Conservation (phyloP, 2,113 vertebrate genomes). For the Psettodes erumei region DNA sequence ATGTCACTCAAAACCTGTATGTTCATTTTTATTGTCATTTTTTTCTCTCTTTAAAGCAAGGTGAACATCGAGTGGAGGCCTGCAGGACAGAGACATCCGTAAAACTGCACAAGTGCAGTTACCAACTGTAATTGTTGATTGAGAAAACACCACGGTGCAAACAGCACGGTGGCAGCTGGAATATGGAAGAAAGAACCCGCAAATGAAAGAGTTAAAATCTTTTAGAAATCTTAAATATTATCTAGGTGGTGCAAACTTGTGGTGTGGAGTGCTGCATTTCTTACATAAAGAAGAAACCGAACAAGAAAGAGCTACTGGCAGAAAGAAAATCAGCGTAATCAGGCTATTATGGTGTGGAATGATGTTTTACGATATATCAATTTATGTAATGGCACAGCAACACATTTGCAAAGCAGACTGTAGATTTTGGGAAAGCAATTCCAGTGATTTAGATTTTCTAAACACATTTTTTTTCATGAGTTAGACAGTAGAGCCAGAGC, state of each 20-base stretch:
- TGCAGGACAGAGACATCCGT: constrained; percentile 41
- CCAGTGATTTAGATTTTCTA: not conserved
- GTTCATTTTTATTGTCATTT: not conserved
- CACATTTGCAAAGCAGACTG: not conserved
- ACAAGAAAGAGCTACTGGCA: not conserved
- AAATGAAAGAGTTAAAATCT: not conserved
- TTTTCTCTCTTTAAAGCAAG: constrained; percentile 3
- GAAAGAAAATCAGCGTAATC: constrained; percentile 4
- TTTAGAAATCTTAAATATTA: constrained; percentile 12
- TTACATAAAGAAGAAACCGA: not conserved
- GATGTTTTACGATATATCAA: not conserved
- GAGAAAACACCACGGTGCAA: constrained; percentile 15
- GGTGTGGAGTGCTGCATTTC: constrained; percentile 8
- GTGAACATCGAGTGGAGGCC: constrained; percentile 27
- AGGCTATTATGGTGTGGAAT: not conserved
- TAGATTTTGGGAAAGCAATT: not conserved
- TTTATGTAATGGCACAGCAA: not conserved
- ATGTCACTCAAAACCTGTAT: constrained; percentile 39
- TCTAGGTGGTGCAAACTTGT: constrained; percentile 3
- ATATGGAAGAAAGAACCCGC: not conserved
- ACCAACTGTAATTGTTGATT: constrained; percentile 7
- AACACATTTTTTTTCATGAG: not conserved
- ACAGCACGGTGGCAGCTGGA: not conserved
- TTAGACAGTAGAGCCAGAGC: not conserved
- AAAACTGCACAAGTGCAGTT: not conserved